Percentiles rank a stretch among this genome's conserved stretches.
phyloP scores from a whole-genome alignment of 2,113 vertebrate genomes.

The Gnathonemus echidnorhynchus region DNA sequence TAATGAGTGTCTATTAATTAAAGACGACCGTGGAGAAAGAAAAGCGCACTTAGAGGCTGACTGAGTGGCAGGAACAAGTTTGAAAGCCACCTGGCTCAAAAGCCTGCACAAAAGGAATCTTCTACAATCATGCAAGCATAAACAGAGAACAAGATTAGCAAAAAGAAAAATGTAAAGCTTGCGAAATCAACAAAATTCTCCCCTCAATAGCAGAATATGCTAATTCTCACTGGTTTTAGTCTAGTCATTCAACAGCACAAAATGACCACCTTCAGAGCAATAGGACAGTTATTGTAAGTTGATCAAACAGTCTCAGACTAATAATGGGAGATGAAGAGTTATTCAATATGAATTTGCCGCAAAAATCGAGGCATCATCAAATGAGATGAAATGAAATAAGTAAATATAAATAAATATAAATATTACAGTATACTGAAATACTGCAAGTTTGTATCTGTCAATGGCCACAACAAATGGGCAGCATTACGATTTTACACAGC shows the following conservation, averaged over 20 bases:
- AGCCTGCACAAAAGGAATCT: background rate
- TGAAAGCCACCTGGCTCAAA: background rate
- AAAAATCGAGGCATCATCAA: background rate
- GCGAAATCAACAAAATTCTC: background rate
- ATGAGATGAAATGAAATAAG: background rate
- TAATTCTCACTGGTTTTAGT: background rate
- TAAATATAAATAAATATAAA: background rate
- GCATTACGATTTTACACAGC: background rate
- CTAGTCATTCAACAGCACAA: background rate
- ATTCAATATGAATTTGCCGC: background rate
- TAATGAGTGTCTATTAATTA: background rate
- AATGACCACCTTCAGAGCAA: background rate
- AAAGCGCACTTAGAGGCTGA: background rate
- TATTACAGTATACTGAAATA: background rate
- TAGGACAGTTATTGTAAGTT: background rate
- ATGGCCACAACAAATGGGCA: background rate
- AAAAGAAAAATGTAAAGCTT: background rate
- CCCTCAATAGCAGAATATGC: background rate
- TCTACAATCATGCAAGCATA: background rate
- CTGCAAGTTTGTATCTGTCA: background rate
- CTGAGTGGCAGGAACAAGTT: background rate
- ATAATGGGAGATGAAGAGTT: background rate
- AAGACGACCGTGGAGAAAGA: background rate
- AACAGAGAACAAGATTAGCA: background rate
- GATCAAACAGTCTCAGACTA: background rate